Percentiles rank a stretch among this genome's conserved stretches.
Evolutionary conservation across 2,888 invertebrate genomes (phyloP).

Genomic region (Coelinius sp.): DNA sequence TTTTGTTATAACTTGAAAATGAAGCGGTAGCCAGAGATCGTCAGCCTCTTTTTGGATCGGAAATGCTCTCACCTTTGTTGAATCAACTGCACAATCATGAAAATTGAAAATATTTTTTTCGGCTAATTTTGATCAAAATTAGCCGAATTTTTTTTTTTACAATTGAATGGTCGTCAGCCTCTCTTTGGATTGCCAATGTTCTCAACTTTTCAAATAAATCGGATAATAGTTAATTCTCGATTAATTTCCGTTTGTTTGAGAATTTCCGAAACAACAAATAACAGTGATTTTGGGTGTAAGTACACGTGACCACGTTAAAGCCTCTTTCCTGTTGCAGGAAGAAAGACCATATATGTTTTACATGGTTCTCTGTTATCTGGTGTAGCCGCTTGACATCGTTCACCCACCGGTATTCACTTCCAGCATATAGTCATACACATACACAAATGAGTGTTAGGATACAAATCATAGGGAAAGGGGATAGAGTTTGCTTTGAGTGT

Average conservation of each 20-base stretch:
- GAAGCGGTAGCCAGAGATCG: background rate
- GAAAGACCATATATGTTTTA: slow-evolving; percentile 40
- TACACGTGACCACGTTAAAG: background rate
- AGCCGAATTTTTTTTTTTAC: too few relatives aligned
- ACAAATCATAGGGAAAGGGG: background rate
- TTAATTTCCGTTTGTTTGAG: background rate
- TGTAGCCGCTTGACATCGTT: slow-evolving; percentile 12
- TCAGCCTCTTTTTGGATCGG: background rate
- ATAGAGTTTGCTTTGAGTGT: background rate
- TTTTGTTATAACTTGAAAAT: too few relatives aligned
- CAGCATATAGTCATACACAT: background rate
- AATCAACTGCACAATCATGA: background rate
- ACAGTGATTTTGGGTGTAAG: background rate
- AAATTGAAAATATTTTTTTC: background rate
- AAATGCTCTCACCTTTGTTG: background rate
- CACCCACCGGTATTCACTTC: background rate
- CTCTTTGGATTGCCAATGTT: background rate
- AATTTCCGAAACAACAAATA: background rate
- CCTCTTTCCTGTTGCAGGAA: slow-evolving; percentile 19
- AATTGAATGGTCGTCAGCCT: background rate
- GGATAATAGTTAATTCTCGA: background rate
- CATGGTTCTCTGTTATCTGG: slow-evolving; percentile 40
- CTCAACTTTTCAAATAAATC: background rate
- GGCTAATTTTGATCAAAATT: background rate
- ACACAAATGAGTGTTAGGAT: background rate